Conservation (phyloP, 2,797 vertebrate species). For the Gadopsis bispinosus region DNA sequence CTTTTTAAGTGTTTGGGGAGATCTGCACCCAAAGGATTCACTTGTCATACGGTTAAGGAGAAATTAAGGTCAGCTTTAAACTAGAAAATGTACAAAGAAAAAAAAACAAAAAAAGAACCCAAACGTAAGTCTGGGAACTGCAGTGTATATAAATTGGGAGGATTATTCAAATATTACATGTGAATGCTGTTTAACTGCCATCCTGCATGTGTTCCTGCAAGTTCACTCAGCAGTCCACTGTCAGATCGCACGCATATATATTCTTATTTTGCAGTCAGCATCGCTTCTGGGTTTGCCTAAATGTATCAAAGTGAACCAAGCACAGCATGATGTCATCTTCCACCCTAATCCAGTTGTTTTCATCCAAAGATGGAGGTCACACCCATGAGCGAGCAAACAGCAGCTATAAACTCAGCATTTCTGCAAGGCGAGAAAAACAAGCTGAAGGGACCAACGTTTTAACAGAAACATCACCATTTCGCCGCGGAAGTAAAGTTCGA, state of each 20-base stretch:
- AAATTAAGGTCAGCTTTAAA: slow-evolving; percentile 23
- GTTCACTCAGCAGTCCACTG: background rate
- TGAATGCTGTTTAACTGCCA: background rate
- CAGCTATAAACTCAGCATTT: slow-evolving; percentile 31
- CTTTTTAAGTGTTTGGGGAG: slow-evolving; percentile 50
- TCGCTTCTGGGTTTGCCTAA: background rate
- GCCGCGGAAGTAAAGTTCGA: background rate
- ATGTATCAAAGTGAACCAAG: slow-evolving; percentile 14
- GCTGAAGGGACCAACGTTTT: background rate
- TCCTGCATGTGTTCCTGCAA: background rate
- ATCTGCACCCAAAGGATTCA: slow-evolving; percentile 41
- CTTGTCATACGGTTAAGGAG: slow-evolving; percentile 9
- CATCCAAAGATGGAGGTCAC: slow-evolving; percentile 63
- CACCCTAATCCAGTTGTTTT: slow-evolving; percentile 67
- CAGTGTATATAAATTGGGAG: background rate
- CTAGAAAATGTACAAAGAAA: background rate
- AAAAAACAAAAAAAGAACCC: no score
- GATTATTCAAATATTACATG: background rate
- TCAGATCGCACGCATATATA: background rate
- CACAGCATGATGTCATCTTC: slow-evolving; percentile 44
- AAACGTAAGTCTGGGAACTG: background rate
- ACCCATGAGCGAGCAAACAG: slow-evolving; percentile 62
- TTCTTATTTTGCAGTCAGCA: background rate
- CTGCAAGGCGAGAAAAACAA: slow-evolving; percentile 24
- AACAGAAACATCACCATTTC: no score